phyloP scores from a whole-genome alignment of 2,113 vertebrate species.

The Megaceryle maxima region DNA sequence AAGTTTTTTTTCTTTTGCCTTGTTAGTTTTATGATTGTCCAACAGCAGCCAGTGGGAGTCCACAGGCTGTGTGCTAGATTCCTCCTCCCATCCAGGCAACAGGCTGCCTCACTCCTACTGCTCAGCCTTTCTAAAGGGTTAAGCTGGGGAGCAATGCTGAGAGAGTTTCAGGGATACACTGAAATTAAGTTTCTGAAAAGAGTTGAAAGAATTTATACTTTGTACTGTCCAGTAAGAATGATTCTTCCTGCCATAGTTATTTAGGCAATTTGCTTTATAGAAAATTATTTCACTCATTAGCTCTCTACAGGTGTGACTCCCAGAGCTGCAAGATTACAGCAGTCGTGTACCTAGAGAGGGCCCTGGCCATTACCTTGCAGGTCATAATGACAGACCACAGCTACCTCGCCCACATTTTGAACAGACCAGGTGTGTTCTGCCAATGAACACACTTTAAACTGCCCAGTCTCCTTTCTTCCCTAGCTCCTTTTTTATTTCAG shows the following conservation, averaged over 20 bases:
- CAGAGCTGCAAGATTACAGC: conserved; percentile 4
- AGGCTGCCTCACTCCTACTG: background rate
- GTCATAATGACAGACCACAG: conserved; percentile 38
- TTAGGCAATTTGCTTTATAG: background rate
- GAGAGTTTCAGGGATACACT: too few species aligned
- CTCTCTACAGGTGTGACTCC: background rate
- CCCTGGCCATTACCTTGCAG: background rate
- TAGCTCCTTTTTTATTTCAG: background rate
- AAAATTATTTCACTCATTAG: background rate
- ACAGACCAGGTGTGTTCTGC: conserved; percentile 25
- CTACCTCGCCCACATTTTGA: background rate
- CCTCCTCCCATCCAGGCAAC: background rate
- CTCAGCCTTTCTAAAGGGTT: background rate
- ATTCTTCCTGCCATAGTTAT: background rate
- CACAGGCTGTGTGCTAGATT: background rate
- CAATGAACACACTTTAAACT: background rate
- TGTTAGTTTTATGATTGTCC: background rate
- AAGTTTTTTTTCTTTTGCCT: background rate
- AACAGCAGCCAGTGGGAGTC: background rate
- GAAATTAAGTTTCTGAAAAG: background rate
- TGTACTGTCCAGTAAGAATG: background rate
- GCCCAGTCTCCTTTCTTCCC: background rate
- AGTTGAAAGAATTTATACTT: background rate
- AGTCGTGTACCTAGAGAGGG: background rate
- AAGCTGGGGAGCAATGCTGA: background rate